These are phyloP conservation scores for Apis florea DNA, from an alignment of 1,140 invertebrate species.

Conservation along the genomic window DNA sequence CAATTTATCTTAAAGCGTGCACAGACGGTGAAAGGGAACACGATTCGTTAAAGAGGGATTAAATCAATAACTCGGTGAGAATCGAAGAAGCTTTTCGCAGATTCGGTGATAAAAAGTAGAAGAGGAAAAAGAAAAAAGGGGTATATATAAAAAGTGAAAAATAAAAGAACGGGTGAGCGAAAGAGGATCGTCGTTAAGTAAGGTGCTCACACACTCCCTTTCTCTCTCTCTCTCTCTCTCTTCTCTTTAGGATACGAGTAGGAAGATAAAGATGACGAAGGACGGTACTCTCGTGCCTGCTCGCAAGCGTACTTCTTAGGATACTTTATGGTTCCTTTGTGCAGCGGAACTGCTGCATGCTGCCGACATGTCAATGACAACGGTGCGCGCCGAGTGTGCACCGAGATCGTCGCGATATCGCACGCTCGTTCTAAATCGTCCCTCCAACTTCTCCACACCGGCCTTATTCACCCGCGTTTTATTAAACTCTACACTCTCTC, in stretches of 20 bases:
- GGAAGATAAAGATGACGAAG: conserved; percentile 56
- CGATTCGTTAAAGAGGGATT: conserved; percentile 45
- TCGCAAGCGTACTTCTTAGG: conserved; percentile 53
- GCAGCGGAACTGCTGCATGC: conserved; percentile 47
- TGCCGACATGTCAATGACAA: conserved; percentile 53
- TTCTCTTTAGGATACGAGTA: conserved; percentile 18
- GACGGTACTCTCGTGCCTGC: conserved; percentile 59
- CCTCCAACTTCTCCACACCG: neutral
- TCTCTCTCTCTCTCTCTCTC: neutral
- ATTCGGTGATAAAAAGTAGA: neutral
- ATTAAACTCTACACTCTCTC: conserved; percentile 6
- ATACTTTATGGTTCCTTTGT: conserved; percentile 68
- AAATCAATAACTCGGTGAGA: conserved; percentile 45
- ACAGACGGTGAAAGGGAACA: conserved; percentile 11
- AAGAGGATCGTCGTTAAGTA: conserved; percentile 41
- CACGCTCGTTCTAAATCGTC: conserved; percentile 45
- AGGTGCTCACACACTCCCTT: neutral
- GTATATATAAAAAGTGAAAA: neutral
- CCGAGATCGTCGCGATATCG: conserved; percentile 49
- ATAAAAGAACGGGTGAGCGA: no score
- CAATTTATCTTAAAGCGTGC: conserved; percentile 58
- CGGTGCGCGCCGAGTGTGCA: conserved; percentile 46
- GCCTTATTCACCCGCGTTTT: conserved; percentile 26
- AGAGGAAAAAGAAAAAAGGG: neutral
- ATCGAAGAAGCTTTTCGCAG: conserved; percentile 3